Percentiles rank a stretch among this genome's conserved stretches.
Conservation (phyloP, 2,797 vertebrate species). For the Sebastes ruberrimus region DNA sequence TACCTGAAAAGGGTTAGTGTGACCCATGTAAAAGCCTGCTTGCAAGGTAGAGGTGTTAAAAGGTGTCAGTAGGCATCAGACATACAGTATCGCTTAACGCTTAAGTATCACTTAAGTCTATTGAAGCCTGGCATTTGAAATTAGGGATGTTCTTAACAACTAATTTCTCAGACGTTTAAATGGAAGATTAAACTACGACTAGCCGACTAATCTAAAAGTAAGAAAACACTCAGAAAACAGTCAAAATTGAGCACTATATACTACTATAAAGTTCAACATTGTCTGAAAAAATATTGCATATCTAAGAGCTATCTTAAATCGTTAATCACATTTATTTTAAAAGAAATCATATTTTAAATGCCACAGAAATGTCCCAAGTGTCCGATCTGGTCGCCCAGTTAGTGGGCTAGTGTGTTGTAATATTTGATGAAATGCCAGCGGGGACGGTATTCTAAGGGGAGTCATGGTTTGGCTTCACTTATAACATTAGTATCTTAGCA, state of each 20-base stretch:
- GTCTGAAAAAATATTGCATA: no score
- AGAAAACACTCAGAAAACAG: neutral
- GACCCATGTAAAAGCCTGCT: neutral
- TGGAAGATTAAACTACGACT: accelerated
- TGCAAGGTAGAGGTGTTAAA: neutral
- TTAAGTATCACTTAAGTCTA: neutral
- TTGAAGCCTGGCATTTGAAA: neutral
- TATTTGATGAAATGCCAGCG: neutral
- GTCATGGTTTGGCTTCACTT: accelerated
- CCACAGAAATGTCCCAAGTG: neutral
- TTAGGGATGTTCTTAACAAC: neutral
- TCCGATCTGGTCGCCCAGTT: neutral
- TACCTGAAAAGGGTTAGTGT: neutral
- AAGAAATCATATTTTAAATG: neutral
- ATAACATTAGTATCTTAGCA: neutral
- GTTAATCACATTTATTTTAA: no score
- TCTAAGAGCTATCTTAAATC: no score
- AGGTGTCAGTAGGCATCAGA: neutral
- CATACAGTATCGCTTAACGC: neutral
- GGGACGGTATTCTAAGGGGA: accelerated
- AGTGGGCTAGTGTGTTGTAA: neutral
- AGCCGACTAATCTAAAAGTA: no score
- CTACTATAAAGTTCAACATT: no score
- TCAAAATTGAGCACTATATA: neutral
- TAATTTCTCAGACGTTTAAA: neutral